Evolutionary conservation across 2,113 vertebrate species (phyloP), one percentile per base, ranked within the genome.

Genomic region (Emydura subglobosa): DNA sequence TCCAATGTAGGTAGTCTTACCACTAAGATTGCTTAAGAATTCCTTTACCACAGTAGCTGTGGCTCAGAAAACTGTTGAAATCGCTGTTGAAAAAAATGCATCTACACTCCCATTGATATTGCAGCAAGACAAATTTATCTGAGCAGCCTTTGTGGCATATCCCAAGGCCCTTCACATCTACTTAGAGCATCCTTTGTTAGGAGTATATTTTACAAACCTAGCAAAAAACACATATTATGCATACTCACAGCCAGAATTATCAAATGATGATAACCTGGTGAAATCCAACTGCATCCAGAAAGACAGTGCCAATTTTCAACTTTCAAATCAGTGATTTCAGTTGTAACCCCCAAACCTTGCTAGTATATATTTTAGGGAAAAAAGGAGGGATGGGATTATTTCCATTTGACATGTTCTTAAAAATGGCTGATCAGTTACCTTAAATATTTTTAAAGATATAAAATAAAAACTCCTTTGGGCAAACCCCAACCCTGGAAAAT

Each of bases 111-210:
- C 72, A 44, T 24, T 39, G 72, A 76, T 44, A 25, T 76, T 76
- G 21, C 5, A 76, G 50, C 87, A 93, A 94, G 87, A 50, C 89
- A 92, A 84, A 94, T 92, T 79, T 65, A 91, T 79, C 93, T 86
- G 92, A 97, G 88, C 90, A 91, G 80, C 39, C 94, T 78, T 27
- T 86, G 90, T 95, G 95, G 89, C 55, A 80, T 95, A 94, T 89
- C 72, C 55, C 79, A 95, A 89, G 85, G 61, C 94, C 89, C 42
- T 78, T 78, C 74, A 47, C 25, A 29, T 94, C 92, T 86, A 93
- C 65, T 81, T 86, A 81, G 74, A 89, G 92, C 82, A 80, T 91
- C 85, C 74, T 21, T 94, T 93, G 79, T 91, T 93, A 90, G 83
- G 94, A 96, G 83, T 94, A 95, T 42, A 78, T 27, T 42, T 78